phyloP scores from a whole-genome alignment of 2,888 invertebrate species.

The Caenorhabditis angaria region DNA sequence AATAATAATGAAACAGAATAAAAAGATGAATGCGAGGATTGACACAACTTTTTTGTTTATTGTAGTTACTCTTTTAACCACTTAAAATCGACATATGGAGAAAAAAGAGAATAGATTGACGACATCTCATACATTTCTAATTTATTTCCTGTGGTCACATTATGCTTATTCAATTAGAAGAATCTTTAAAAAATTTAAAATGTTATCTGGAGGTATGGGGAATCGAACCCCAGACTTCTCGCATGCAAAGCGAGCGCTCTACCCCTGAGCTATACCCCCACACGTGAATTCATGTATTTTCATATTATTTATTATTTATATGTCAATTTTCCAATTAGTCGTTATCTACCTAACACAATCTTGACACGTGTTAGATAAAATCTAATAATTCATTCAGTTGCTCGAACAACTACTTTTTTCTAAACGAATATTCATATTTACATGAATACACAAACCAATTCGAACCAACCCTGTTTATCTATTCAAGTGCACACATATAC shows the following conservation, averaged over 20 bases:
- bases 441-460: not conserved
- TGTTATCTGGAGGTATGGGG: constrained; percentile 52
- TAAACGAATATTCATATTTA: not conserved
- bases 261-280: constrained; percentile 59
- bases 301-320: not conserved
- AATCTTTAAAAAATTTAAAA: not conserved
- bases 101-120: no score
- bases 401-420: not conserved
- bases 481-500: constrained; percentile 4
- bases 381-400: no score
- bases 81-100: not conserved
- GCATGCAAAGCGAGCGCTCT: constrained; percentile 64
- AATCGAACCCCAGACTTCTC: constrained; percentile 60
- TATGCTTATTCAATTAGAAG: not conserved
- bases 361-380: constrained; percentile 1
- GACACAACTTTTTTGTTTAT: not conserved
- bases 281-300: no score
- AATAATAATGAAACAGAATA: constrained; percentile 23
- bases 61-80: not conserved
- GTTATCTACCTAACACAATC: not conserved
- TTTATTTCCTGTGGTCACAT: no score
- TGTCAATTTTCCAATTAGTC: not conserved
- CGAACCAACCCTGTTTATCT: not conserved
- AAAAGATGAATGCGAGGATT: not conserved
- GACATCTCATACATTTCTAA: no score